A percentile compares a stretch with the other conserved stretches of the same genome.
Evolutionary conservation across 2,888 invertebrate species (phyloP).

Genomic region (Hirtodrosophila histrioides): DNA sequence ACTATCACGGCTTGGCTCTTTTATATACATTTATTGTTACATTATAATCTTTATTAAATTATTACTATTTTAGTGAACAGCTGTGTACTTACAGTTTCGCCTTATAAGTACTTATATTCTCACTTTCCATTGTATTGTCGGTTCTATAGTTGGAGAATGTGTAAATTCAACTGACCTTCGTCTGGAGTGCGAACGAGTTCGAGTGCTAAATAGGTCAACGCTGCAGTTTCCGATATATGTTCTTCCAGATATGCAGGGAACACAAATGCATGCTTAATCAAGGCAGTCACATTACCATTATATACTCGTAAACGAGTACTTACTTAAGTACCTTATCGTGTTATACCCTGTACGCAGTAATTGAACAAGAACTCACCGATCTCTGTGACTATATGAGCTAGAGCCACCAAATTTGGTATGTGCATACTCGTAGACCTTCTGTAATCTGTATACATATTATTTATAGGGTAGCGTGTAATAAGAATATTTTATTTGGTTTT

Average conservation of each 20-base stretch:
- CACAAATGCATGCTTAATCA: not conserved
- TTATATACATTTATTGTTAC: too few relatives aligned
- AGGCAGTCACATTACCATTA: slow-evolving; percentile 17
- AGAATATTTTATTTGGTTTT: too few relatives aligned
- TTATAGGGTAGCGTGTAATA: too few relatives aligned
- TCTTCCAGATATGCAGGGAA: slow-evolving; percentile 9
- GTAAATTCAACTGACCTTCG: slow-evolving; percentile 64
- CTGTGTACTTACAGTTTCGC: slow-evolving; percentile 15
- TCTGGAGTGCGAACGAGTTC: slow-evolving; percentile 40
- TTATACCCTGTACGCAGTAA: slow-evolving; percentile 2
- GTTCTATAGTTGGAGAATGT: slow-evolving; percentile 34
- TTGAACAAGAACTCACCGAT: too few relatives aligned
- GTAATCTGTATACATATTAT: too few relatives aligned
- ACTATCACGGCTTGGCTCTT: too few relatives aligned
- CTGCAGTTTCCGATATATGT: slow-evolving; percentile 15
- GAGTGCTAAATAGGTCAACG: slow-evolving; percentile 39
- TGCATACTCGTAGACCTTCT: too few relatives aligned
- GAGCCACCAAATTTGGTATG: too few relatives aligned
- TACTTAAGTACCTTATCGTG: not conserved
- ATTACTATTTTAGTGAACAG: not conserved
- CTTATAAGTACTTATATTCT: not conserved
- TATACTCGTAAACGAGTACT: not conserved
- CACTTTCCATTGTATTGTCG: slow-evolving; percentile 30
- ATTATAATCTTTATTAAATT: not conserved
- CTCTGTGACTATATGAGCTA: too few relatives aligned